Conservation (phyloP, 2,113 vertebrate genomes). For the Protobothrops mucrosquamatus region DNA sequence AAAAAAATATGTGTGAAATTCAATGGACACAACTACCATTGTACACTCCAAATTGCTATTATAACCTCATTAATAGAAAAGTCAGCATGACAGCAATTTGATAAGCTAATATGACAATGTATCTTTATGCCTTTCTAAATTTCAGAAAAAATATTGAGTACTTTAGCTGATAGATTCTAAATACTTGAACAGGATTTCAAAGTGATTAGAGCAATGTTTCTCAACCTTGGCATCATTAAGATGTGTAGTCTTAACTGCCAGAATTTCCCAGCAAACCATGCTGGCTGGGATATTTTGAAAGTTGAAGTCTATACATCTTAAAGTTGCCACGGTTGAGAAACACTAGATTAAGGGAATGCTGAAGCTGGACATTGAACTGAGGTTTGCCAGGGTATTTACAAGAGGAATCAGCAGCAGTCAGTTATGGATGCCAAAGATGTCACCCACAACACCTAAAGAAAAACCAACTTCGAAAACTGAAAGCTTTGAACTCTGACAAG, state of each 20-base stretch:
- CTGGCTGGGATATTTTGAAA: neutral
- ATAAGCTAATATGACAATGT: neutral
- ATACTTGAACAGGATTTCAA: neutral
- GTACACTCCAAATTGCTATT: slow-evolving; percentile 17
- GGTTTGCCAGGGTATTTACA: neutral
- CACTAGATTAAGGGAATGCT: neutral
- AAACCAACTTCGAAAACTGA: neutral
- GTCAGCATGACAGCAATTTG: slow-evolving; percentile 32
- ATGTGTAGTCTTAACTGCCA: neutral
- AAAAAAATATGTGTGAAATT: slow-evolving; percentile 31
- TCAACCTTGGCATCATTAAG: neutral
- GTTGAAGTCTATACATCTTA: neutral
- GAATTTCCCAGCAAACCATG: neutral
- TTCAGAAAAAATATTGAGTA: neutral
- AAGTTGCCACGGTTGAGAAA: neutral
- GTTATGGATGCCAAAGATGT: neutral
- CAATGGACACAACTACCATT: neutral
- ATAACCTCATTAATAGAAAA: slow-evolving; percentile 45
- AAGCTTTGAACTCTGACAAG: neutral
- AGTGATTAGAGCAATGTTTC: neutral
- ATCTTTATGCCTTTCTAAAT: neutral
- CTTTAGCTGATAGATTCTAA: neutral
- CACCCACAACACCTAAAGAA: neutral
- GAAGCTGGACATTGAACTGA: neutral
- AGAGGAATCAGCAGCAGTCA: neutral